Conservation (phyloP, 2,797 vertebrate species). For the Amphiprion clarkii region DNA sequence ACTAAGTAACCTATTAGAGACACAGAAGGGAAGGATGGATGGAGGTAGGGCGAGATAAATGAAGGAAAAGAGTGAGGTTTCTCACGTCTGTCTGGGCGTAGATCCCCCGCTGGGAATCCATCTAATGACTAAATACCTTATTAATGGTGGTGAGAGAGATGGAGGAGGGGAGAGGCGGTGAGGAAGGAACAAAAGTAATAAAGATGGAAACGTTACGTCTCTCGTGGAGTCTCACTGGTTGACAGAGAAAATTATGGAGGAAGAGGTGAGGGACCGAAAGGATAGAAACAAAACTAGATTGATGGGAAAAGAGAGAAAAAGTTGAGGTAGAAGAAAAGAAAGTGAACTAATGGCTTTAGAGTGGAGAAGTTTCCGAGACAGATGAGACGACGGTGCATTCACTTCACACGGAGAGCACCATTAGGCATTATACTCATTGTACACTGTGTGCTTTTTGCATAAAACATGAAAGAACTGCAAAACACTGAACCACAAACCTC, state of each 20-base stretch:
- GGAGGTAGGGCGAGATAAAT: conserved; percentile 29
- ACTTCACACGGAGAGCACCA: conserved; percentile 16
- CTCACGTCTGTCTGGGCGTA: conserved; percentile 39
- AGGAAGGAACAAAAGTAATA: conserved; percentile 52
- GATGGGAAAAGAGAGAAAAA: background rate
- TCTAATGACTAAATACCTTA: conserved; percentile 68
- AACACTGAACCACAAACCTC: background rate
- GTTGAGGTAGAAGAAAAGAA: background rate
- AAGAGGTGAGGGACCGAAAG: conserved; percentile 15
- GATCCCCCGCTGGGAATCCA: conserved; percentile 48
- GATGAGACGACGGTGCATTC: background rate
- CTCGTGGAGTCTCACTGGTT: conserved; percentile 14
- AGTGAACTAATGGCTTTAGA: background rate
- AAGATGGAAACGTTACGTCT: conserved; percentile 40
- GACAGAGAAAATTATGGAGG: conserved; percentile 39
- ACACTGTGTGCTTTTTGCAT: background rate
- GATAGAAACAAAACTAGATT: conserved; percentile 24
- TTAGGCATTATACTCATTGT: background rate
- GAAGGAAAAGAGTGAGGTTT: conserved; percentile 41
- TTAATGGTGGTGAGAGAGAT: conserved; percentile 39
- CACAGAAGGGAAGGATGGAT: conserved; percentile 22
- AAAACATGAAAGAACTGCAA: background rate
- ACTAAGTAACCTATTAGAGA: conserved; percentile 64
- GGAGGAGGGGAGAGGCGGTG: conserved; percentile 5
- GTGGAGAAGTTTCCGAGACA: background rate